Conservation (phyloP, 2,113 vertebrate species). For the Columbina picui region DNA sequence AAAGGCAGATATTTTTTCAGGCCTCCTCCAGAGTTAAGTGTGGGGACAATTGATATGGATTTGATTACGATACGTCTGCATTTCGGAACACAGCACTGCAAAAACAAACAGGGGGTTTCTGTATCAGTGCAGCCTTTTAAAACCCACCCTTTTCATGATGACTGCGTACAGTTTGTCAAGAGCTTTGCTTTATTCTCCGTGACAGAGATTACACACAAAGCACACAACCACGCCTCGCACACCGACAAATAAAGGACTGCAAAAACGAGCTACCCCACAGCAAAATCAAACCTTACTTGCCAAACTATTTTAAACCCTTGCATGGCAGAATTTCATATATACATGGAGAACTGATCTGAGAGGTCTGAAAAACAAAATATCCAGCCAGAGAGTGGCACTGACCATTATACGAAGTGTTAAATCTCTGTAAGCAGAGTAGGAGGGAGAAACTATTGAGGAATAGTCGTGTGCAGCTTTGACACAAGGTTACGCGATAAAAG, state of each 20-base stretch:
- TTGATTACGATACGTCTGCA: background rate
- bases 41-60: background rate
- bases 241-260: background rate
- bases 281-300: background rate
- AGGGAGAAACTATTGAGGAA: background rate
- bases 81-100: background rate
- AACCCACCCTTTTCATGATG: background rate
- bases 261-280: background rate
- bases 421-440: background rate
- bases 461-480: background rate
- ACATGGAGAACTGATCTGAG: background rate
- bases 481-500: background rate
- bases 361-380: background rate
- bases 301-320: background rate
- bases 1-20: background rate
- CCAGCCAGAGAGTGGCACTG: background rate
- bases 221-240: background rate
- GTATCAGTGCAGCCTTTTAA: background rate
- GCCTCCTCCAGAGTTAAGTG: background rate
- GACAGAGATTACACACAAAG: background rate
- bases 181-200: constrained; percentile 4
- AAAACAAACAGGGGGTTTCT: background rate
- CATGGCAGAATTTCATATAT: background rate
- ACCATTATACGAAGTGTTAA: background rate
- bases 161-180: background rate